Base-by-base conservation (phyloP, 2,888 invertebrate species). In the Orchestes rusci region DNA sequence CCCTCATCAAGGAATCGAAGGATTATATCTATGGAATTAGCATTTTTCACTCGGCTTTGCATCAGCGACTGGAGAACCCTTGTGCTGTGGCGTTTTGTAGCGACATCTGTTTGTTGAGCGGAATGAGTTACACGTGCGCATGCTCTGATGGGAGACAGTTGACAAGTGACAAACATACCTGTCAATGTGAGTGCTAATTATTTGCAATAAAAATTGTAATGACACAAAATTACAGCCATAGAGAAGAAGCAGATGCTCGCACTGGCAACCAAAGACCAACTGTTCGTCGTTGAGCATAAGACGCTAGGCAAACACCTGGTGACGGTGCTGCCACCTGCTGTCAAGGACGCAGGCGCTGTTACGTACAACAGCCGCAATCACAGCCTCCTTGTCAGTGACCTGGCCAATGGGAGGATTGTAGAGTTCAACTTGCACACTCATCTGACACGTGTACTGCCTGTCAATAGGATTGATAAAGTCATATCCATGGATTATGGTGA, bases 101-200 rank as follows among this genome's bases (percentile, higher is more conserved):
- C 2, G 83, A 91, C 60, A 66, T 93, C 16, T 93, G 93, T 59
- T 68, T 92, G 20, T 66, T 90, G 37, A 74, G 74, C 2, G 78
- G 78, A 0, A 60, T 59, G 0, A 68, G 67, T 0, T 78, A 76
- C 48, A 69, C 73, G 0, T 91, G 91, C 61, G 82, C 79, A 1
- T 93, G 93, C 58, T 84, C 89, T 0, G 76, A 82, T 31, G 81
- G 82, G 16, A 84, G 82, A 72, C 59, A 68, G 16, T 62, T 89
- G 2, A 58, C 67, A 0, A 45, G 57, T 0, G 77, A 82, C 54
- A 70, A 66, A 28, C 73, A 71, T 13, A 74, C 72, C 1, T 86
- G 85, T 57, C 65, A 61, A 50, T 70, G 77, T 73, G 69, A 51
- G 20, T 32, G 15, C 16, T 12, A 7, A 5, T 8, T 35, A 10